A percentile compares a stretch with the other conserved stretches of the same genome.
phyloP scores from a whole-genome alignment of 1,140 invertebrate genomes.

The Drosophila takahashii region DNA sequence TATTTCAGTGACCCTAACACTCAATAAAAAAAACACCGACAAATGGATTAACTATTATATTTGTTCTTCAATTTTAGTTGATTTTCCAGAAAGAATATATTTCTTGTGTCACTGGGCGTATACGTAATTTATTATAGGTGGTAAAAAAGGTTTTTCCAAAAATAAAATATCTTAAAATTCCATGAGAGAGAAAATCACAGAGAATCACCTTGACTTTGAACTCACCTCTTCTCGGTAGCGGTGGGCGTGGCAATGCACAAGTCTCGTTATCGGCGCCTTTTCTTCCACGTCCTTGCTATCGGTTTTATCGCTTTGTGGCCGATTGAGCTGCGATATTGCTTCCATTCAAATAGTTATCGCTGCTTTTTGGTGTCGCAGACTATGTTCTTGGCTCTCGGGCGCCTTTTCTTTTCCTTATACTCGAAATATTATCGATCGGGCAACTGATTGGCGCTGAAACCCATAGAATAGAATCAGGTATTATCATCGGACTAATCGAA shows the following conservation, averaged over 20 bases:
- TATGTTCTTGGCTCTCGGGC: neutral
- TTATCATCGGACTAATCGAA: neutral
- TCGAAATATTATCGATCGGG: neutral
- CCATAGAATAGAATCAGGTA: conserved; percentile 1
- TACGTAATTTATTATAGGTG: neutral
- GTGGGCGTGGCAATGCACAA: conserved; percentile 27
- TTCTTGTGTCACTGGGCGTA: neutral
- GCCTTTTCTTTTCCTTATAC: neutral
- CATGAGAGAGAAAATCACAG: no score
- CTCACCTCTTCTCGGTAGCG: conserved; percentile 30
- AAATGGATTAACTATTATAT: no score
- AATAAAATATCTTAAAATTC: no score
- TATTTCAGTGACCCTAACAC: no score
- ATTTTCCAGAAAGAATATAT: neutral
- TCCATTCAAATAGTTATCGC: conserved; percentile 71
- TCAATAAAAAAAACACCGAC: no score
- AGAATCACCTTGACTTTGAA: neutral
- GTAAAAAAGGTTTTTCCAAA: no score
- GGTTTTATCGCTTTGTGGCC: conserved; percentile 10
- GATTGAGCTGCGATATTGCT: conserved; percentile 60
- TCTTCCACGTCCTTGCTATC: conserved; percentile 7
- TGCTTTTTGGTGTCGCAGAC: conserved; percentile 11
- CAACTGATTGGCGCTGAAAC: neutral
- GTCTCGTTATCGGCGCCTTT: conserved; percentile 22
- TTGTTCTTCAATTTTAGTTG: no score